phyloP scores from a whole-genome alignment of 2,888 invertebrate genomes.

The Lasioglossum marginatum region DNA sequence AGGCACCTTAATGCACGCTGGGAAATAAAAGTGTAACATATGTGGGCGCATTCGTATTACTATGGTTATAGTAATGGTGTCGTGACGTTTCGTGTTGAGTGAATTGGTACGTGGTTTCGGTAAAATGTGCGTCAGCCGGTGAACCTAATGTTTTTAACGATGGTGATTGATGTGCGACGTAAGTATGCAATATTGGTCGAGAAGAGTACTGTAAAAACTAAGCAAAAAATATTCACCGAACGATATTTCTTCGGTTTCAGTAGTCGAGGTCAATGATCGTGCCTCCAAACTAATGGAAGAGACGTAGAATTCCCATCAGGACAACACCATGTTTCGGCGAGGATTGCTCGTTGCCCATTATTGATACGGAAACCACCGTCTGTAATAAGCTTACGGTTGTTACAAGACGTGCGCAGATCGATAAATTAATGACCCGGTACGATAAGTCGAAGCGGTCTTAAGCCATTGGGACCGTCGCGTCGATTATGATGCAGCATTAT shows the following conservation, averaged over 20 bases:
- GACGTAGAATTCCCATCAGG: neutral
- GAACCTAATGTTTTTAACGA: neutral
- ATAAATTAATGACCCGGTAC: constrained; percentile 37
- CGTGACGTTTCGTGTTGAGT: neutral
- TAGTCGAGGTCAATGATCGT: neutral
- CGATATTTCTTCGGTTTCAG: neutral
- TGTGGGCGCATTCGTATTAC: neutral
- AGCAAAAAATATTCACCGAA: neutral
- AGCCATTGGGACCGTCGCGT: neutral
- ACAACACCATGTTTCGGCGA: neutral
- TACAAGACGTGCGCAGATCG: constrained; percentile 40
- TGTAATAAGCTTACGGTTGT: constrained; percentile 46
- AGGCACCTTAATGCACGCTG: neutral
- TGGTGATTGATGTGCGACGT: neutral
- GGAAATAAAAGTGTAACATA: neutral
- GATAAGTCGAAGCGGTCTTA: constrained; percentile 16
- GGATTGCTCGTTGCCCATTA: constrained; percentile 32
- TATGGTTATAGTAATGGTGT: neutral
- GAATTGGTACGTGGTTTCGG: constrained; percentile 2
- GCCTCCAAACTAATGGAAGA: neutral
- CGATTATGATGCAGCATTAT: neutral
- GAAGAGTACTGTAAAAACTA: neutral
- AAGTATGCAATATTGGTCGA: neutral
- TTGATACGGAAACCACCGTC: constrained; percentile 18
- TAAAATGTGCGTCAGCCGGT: neutral